A percentile compares a stretch with the other conserved stretches of the same genome.
Evolutionary conservation across 2,797 vertebrate species (phyloP).

Genomic region (Ceyx erithaca): DNA sequence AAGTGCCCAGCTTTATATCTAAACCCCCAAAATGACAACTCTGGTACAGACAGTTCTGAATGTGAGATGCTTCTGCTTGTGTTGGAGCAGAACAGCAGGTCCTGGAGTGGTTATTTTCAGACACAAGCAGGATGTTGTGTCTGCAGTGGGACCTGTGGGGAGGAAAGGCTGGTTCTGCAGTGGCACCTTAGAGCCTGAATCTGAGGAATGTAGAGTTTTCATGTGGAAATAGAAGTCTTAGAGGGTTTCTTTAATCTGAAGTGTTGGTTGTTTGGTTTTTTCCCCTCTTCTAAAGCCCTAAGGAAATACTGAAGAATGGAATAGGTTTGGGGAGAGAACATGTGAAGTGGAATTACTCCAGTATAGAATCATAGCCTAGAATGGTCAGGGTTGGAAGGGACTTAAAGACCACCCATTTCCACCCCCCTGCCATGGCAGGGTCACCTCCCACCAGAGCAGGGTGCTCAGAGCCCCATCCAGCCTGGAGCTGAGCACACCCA

Average conservation of each 20-base stretch:
- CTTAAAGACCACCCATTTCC: neutral
- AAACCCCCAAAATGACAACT: neutral
- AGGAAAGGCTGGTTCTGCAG: neutral
- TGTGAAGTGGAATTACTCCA: neutral
- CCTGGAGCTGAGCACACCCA: neutral
- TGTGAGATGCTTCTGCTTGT: neutral
- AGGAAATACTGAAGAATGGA: neutral
- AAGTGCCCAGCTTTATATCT: neutral
- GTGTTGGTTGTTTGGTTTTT: no score
- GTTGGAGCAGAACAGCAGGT: neutral
- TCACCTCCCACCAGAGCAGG: neutral
- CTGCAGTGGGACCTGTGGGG: neutral
- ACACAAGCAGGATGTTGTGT: rapidly evolving
- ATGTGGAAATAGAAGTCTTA: neutral
- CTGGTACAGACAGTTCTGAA: neutral
- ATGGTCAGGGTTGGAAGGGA: neutral
- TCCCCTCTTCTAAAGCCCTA: neutral
- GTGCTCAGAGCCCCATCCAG: neutral
- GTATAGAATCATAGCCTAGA: neutral
- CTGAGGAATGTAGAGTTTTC: neutral
- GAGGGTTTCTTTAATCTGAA: neutral
- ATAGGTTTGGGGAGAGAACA: neutral
- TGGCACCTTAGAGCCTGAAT: rapidly evolving
- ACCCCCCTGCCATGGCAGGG: neutral
- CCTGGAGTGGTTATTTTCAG: neutral